phyloP scores from a whole-genome alignment of 2,888 invertebrate species.

The Odontothrips loti region DNA sequence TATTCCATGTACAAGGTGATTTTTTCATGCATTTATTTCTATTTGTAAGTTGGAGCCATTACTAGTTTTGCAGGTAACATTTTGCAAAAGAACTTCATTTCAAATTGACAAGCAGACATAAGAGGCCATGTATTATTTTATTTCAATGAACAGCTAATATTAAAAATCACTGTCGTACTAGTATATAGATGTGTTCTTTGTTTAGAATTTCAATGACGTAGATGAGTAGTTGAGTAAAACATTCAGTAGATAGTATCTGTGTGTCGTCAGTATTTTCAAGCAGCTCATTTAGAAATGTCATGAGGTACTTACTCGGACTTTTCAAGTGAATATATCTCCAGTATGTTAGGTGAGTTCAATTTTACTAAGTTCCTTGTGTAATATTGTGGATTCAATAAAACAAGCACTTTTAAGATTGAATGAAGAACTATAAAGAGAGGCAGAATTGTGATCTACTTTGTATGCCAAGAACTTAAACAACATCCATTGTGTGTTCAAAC shows the following conservation, averaged over 20 bases:
- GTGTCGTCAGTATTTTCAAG: conserved; percentile 3
- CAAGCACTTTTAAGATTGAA: not conserved
- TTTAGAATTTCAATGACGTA: not conserved
- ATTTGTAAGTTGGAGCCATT: not conserved
- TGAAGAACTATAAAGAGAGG: not conserved
- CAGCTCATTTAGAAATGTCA: not conserved
- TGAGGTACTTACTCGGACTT: not conserved
- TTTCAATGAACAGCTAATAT: too few relatives aligned
- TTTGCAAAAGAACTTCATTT: too few relatives aligned
- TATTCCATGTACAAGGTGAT: too few relatives aligned
- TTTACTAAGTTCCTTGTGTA: not conserved
- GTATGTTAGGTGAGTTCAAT: not conserved
- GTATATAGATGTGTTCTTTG: not conserved
- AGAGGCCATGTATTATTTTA: too few relatives aligned
- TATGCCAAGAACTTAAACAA: not conserved
- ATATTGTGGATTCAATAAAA: not conserved
- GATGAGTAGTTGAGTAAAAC: not conserved
- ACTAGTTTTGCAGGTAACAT: too few relatives aligned
- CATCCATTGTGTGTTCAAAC: conserved; percentile 20
- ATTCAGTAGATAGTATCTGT: not conserved
- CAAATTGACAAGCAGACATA: too few relatives aligned
- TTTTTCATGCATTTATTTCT: not conserved
- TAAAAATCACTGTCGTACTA: too few relatives aligned
- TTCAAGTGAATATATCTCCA: not conserved
- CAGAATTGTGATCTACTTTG: not conserved